Evolutionary conservation across 2,113 vertebrate species (phyloP).

Genomic region (Rhinichthys klamathensis): DNA sequence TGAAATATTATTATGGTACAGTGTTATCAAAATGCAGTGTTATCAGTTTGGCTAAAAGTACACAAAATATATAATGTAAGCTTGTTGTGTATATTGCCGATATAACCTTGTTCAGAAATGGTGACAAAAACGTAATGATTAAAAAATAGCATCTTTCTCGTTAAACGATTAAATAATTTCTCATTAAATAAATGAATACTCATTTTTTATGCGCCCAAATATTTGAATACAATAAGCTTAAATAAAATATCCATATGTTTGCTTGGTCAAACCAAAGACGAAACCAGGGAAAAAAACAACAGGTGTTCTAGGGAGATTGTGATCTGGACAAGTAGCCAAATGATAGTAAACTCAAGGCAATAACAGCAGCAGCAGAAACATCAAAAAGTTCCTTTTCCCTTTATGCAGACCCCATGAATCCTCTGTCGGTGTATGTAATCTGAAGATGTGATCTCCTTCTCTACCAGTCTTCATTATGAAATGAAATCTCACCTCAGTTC

Average conservation of each 20-base stretch:
- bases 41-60: no score
- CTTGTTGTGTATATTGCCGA: no score
- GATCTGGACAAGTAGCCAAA: conserved; percentile 46
- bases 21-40: no score
- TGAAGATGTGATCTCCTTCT: conserved; percentile 15
- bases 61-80: no score
- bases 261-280: neutral
- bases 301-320: conserved; percentile 34
- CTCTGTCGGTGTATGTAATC: neutral
- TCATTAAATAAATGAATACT: no score
- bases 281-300: neutral
- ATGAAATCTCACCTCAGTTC: conserved; percentile 28
- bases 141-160: no score
- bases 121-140: no score
- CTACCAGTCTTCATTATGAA: neutral
- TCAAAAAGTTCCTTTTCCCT: conserved; percentile 59
- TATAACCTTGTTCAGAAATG: no score
- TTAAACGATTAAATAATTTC: no score
- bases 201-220: no score
- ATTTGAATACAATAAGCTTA: neutral
- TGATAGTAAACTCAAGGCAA: conserved; percentile 26
- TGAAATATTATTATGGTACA: no score
- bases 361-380: neutral
- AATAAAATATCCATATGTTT: neutral
- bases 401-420: neutral